A percentile compares a stretch with the other conserved stretches of the same genome.
phyloP scores from a whole-genome alignment of 2,888 invertebrate genomes.

The Megastigmus dorsalis region DNA sequence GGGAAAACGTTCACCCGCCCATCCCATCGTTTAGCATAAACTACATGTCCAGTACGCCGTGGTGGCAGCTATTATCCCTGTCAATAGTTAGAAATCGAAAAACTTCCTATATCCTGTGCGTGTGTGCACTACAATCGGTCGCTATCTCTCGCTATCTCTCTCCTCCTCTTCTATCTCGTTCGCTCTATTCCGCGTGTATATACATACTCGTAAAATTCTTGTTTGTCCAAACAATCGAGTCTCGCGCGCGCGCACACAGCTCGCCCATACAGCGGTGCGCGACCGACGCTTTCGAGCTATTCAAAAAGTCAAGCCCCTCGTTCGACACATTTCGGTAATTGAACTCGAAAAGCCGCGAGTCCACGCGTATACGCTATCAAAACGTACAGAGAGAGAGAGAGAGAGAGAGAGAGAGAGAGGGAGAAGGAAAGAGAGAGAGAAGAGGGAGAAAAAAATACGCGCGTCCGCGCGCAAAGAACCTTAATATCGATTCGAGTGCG shows the following conservation, averaged over 20 bases:
- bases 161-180: neutral
- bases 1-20: too few species aligned
- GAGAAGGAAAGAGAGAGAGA: too few species aligned
- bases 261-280: too few species aligned
- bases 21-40: conserved; percentile 23
- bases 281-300: neutral
- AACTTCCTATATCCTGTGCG: neutral
- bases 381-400: neutral
- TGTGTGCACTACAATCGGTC: neutral
- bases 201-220: conserved; percentile 38
- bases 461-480: conserved; percentile 4
- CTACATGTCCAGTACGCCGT: neutral
- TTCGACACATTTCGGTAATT: conserved; percentile 40
- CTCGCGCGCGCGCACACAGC: too few species aligned
- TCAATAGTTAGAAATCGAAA: neutral
- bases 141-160: neutral
- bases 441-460: too few species aligned
- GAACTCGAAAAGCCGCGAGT: conserved; percentile 38
- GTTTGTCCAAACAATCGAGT: conserved; percentile 25
- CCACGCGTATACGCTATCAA: too few species aligned
- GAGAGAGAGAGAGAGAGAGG: too few species aligned
- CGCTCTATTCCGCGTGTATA: neutral
- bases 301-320: conserved; percentile 36
- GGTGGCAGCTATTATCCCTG: too few species aligned
- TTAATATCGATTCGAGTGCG: conserved; percentile 15